A percentile compares a stretch with the other conserved stretches of the same genome.
Evolutionary conservation across 2,888 invertebrate species (phyloP).

Genomic region (Belgica antarctica): DNA sequence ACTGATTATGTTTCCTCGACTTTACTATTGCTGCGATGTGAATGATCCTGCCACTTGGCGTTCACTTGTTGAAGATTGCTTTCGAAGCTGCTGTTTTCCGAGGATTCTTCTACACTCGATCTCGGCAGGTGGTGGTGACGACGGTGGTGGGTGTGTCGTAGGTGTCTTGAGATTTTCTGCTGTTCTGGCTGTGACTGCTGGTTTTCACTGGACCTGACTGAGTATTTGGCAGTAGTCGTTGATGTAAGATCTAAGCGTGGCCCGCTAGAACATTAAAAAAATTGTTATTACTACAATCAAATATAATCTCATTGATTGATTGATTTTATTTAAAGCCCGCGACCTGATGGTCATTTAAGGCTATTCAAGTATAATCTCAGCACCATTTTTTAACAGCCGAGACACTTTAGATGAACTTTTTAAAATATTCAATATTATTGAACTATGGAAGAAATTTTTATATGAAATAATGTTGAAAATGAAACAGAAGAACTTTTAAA

Average conservation of each 20-base stretch:
- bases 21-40: conserved; percentile 22
- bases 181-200: neutral
- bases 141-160: conserved; percentile 1
- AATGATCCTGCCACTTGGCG: conserved; percentile 1
- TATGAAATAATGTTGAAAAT: too few relatives aligned
- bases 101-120: neutral
- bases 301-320: too few relatives aligned
- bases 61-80: neutral
- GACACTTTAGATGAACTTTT: too few relatives aligned
- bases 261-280: neutral
- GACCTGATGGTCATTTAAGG: too few relatives aligned
- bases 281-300: too few relatives aligned
- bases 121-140: neutral
- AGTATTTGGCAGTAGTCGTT: neutral
- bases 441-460: too few relatives aligned
- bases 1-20: conserved; percentile 30
- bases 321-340: too few relatives aligned
- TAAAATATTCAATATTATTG: too few relatives aligned
- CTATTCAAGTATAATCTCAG: too few relatives aligned
- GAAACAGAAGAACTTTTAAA: too few relatives aligned
- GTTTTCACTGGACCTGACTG: neutral
- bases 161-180: neutral
- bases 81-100: too few relatives aligned
- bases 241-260: conserved; percentile 32
- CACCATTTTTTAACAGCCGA: too few relatives aligned